Base-by-base conservation (phyloP, 2,888 invertebrate genomes). In the Agriopis aurantiaria region DNA sequence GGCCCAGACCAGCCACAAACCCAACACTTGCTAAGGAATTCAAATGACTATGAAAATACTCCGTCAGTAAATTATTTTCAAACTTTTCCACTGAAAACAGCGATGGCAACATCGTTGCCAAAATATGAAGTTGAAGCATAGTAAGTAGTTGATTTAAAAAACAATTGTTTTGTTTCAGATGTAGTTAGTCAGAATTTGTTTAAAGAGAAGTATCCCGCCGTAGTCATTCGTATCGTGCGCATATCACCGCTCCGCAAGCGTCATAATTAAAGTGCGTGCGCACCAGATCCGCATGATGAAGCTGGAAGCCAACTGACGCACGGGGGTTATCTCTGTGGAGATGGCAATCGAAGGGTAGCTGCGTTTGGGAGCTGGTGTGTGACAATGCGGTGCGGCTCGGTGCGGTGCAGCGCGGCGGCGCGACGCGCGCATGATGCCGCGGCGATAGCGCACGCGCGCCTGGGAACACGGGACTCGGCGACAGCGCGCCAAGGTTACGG, bases 371-470 rank as follows among this genome's bases (percentile, higher is more conserved):
- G 14, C 55, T 12, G 14, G 64, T 51, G 40, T 17, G 53, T 23
- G 33, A 10, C 55, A 49, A 14, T 61, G 48, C 63, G 40, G 11
- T 3, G n/a, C 51, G 59, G 46, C 40, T 48, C 45, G 62, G 56
- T 17, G 11, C 53, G 17, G 40, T n/a, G 14, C 53, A 61, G 52
- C 40, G 8, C 57, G 14, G 43, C 60, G 55, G 61, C 53, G 65
- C 68, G 72, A 74, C 71, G 74, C 66, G 74, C 66, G 60, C 41
- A 71, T 65, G 79, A 78, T 79, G 76, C 56, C 69, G 67, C 59
- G 43, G 64, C 67, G 79, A 80, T 80, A 79, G 58, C 71, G 81
- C 82, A 78, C 78, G 81, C 74, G 71, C 78, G 79, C 76, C 78
- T 80, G 78, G 77, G 79, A 78, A 76, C 71, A 55, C 56, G 58